Conservation (phyloP, 2,113 vertebrate genomes). For the Limnothrissa miodon region DNA sequence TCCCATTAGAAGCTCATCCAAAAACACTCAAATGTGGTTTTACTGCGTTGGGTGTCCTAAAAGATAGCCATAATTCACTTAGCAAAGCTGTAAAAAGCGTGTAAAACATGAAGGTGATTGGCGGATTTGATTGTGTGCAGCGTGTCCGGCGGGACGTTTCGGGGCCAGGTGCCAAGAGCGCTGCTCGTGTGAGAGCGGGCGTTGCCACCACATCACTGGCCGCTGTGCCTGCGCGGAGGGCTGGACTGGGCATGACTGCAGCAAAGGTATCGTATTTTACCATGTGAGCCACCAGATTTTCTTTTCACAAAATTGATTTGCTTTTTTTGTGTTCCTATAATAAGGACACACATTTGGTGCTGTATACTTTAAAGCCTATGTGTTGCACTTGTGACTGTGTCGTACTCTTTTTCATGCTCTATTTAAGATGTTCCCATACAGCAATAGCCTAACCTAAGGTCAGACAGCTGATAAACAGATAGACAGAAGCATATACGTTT, state of each 20-base stretch:
- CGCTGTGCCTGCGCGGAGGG: slow-evolving; percentile 82
- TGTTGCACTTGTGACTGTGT: too few species aligned
- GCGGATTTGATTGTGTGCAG: slow-evolving; percentile 54
- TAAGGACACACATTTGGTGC: too few species aligned
- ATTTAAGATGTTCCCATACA: too few species aligned
- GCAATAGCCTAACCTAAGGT: too few species aligned
- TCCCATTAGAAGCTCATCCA: not conserved
- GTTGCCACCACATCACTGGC: slow-evolving; percentile 78
- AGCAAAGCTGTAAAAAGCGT: not conserved
- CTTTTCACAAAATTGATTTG: too few species aligned
- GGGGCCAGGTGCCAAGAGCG: slow-evolving; percentile 78
- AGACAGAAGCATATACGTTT: not conserved
- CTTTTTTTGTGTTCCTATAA: too few species aligned
- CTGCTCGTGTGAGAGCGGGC: slow-evolving; percentile 84
- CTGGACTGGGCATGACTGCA: slow-evolving; percentile 83
- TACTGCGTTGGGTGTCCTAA: not conserved
- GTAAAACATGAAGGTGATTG: not conserved
- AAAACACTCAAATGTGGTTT: not conserved
- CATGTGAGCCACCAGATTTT: not conserved
- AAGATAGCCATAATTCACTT: not conserved
- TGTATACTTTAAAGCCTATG: too few species aligned
- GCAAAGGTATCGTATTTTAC: slow-evolving; percentile 69
- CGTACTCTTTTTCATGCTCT: too few species aligned
- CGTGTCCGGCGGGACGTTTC: slow-evolving; percentile 80
- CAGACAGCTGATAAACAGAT: not conserved